Evolutionary conservation across 2,888 invertebrate genomes (phyloP).

Genomic region (Sthenelais limicola): DNA sequence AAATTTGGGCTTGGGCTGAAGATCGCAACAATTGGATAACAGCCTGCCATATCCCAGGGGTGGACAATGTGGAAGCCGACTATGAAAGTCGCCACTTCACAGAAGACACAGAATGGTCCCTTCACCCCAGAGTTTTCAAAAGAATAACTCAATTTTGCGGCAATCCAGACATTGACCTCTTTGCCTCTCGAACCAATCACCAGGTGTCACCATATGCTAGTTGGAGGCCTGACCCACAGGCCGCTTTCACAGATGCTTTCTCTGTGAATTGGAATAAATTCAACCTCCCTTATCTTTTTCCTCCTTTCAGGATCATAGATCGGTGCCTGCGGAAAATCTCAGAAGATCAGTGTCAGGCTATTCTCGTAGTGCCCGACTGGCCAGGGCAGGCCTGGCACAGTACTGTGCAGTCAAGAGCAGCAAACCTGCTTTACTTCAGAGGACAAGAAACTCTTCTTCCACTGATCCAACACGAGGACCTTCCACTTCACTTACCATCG

Average conservation of each 20-base stretch:
- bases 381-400: conserved; percentile 41
- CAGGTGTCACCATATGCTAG: conserved; percentile 45
- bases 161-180: conserved; percentile 42
- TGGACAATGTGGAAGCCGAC: conserved; percentile 33
- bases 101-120: conserved; percentile 29
- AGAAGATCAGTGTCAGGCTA: conserved; percentile 26
- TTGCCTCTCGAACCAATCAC: conserved; percentile 48
- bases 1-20: conserved; percentile 32
- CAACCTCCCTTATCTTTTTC: conserved; percentile 46
- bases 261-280: conserved; percentile 41
- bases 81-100: conserved; percentile 1
- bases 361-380: conserved; percentile 42
- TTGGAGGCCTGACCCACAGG: conserved; percentile 49
- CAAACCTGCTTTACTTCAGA: conserved; percentile 7
- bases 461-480: background rate
- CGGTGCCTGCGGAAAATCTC: conserved; percentile 46
- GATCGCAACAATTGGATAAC: conserved; percentile 1
- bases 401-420: background rate
- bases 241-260: conserved; percentile 48
- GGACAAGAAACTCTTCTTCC: background rate
- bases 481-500: background rate
- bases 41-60: conserved; percentile 17
- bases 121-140: background rate
- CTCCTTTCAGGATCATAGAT: conserved; percentile 50
- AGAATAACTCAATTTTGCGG: background rate